phyloP scores from a whole-genome alignment of 2,888 invertebrate genomes.

The Tinea pellionella region DNA sequence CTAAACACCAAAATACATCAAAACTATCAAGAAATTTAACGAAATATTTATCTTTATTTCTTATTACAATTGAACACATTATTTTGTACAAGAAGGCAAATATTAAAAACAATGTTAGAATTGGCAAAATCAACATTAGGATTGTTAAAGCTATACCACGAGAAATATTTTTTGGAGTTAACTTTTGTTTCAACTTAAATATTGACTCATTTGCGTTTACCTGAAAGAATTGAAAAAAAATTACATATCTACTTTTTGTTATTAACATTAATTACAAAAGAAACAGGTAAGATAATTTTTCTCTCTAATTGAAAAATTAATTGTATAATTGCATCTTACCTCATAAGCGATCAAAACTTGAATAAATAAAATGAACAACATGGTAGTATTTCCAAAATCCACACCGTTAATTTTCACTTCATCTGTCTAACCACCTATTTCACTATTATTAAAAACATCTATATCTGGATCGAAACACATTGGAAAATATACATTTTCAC shows the following conservation, averaged over 20 bases:
- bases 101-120: slow-evolving; percentile 23
- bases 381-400: slow-evolving; percentile 25
- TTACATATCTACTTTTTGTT: too few relatives aligned
- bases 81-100: slow-evolving; percentile 31
- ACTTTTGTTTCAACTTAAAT: slow-evolving; percentile 15
- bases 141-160: slow-evolving; percentile 22
- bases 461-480: background rate
- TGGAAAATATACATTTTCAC: background rate
- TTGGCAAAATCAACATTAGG: slow-evolving; percentile 26
- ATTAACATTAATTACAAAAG: too few relatives aligned
- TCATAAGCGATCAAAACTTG: slow-evolving; percentile 22
- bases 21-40: slow-evolving; percentile 57
- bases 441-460: background rate
- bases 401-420: background rate
- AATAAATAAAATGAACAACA: slow-evolving; percentile 24
- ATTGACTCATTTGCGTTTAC: background rate
- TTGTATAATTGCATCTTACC: slow-evolving; percentile 17
- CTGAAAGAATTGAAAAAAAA: too few relatives aligned
- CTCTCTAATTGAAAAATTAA: too few relatives aligned
- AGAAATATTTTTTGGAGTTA: slow-evolving; percentile 19
- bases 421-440: background rate
- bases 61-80: slow-evolving; percentile 33
- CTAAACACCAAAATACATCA: slow-evolving; percentile 66
- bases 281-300: too few relatives aligned
- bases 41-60: slow-evolving; percentile 38